Base-by-base conservation (phyloP, 2,888 invertebrate species). In the Metellina segmentata region DNA sequence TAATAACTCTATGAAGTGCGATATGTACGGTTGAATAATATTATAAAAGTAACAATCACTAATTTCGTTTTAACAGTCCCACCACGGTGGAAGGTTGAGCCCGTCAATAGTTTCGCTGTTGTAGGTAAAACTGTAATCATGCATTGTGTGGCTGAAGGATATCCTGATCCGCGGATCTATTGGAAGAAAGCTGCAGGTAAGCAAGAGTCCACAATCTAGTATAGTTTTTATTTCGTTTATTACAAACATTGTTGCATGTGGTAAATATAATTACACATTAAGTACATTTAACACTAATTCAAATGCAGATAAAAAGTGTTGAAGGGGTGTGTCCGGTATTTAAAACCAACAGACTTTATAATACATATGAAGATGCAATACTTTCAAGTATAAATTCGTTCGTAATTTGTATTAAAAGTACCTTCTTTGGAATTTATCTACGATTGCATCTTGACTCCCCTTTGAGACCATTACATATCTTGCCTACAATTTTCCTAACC, bases 71-170 rank as follows among this genome's bases (percentile, higher is more conserved):
- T 70, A 19, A 52, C 79, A 93, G 94, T 94, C 88, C 94, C 94
- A 74, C 94, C 94, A 20, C 89, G 92, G 16, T 94, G 94, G 94
- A 77, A 92, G 75, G 91, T 94, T 48, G 93, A 93, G 75, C 93
- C 93, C 6, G 81, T 78, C 7, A 93, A 93, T 81, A 81, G 82
- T 7, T 85, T 85, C 81, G 93, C 93, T 9, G 88, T 93, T 9
- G 85, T 93, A 8, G 89, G 93, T 9, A 82, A 89, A 78, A 82
- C 89, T 7, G 87, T 93, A 19, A 75, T 89, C 11, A 93, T 93
- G 85, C 87, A 93, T 61, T 93, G 93, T 70, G 69, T 85, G 0
- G 93, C 93, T 0, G 93, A 93, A 61, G 93, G 93, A 0, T 92
- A 91, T 49, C 93, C 93, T 0, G 81, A 74, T 48, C 93, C 93